These are phyloP conservation scores for Xanthia icteritia DNA, from an alignment of 2,888 invertebrate genomes.

Conservation along the genomic window DNA sequence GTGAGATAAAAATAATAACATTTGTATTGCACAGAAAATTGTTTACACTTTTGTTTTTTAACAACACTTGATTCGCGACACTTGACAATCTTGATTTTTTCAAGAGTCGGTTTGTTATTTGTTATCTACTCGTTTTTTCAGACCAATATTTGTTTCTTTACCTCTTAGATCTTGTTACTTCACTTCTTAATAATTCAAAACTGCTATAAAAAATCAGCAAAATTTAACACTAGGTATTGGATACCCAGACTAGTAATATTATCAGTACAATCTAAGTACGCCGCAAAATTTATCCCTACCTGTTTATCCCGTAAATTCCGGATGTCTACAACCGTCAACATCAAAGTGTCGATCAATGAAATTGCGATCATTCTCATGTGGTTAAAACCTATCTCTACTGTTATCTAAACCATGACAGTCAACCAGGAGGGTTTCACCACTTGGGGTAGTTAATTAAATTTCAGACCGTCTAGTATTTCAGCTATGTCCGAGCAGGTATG, in stretches of 20 bases:
- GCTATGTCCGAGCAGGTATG: slow-evolving; percentile 69
- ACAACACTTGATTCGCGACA: no score
- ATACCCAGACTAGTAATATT: background rate
- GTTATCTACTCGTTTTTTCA: background rate
- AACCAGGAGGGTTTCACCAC: slow-evolving; percentile 71
- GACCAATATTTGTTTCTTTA: background rate
- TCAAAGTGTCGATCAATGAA: slow-evolving; percentile 52
- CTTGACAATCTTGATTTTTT: background rate
- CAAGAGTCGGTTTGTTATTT: background rate
- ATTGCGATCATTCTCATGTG: slow-evolving; percentile 56
- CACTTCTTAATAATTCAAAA: background rate
- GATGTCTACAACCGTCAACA: slow-evolving; percentile 31
- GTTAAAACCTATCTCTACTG: slow-evolving; percentile 57
- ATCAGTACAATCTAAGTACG: background rate
- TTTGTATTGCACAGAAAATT: background rate
- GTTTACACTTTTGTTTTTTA: background rate
- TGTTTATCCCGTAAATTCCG: slow-evolving; percentile 25
- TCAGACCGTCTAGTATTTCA: slow-evolving; percentile 83
- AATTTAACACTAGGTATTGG: no score
- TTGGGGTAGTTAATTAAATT: slow-evolving; percentile 86
- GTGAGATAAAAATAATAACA: background rate
- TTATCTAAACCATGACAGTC: slow-evolving; percentile 73
- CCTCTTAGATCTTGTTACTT: background rate
- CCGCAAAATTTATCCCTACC: background rate
- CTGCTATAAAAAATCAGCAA: background rate